Base-by-base conservation (phyloP, 2,113 vertebrate genomes). In the Mionectes macconnelli region DNA sequence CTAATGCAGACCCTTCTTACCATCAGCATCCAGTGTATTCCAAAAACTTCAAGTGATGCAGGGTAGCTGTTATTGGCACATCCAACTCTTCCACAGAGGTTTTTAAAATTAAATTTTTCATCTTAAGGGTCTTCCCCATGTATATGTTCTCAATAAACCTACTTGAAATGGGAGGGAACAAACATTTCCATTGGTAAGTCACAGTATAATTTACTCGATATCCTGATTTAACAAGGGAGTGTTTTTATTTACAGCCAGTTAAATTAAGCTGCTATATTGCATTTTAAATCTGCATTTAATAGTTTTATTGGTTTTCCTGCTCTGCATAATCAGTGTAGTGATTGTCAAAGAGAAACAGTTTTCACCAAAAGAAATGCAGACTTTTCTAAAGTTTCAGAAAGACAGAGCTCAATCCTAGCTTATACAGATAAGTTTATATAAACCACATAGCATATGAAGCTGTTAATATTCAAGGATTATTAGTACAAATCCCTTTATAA, bases 401-500 rank as follows among this genome's bases (percentile, higher is more conserved):
- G 92, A 60, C 62, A 67, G 44, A 60, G 8, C 77, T 94, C 83
- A 80, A 45, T 91, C 62, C 45, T 75, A 73, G 90, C 85, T 97
- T 93, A 55, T 89, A 55, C 35, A 92, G 78, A 82, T 91, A 95
- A 94, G 27, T 97, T 93, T 96, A 84, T 93, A 60, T 81, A 97
- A 96, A 84, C 57, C 84, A 39, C 62, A 95, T 72, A 68, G 56
- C 52, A 87, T 82, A 94, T 92, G 73, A 90, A 83, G 78, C n/a
- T 94, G 96, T 97, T 97, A 97, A 97, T 97, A 96, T 95, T 96
- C 92, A 97, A 92, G 75, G 50, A 15, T 83, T 96, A 96, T 95
- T 97, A 89, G 93, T 93, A 92, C 80, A 97, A 97, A 98, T 97
- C 96, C 83, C 67, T 94, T 85, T 92, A 94, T 94, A 95, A 97